Percentiles rank a stretch among this genome's conserved stretches.
Evolutionary conservation across 1,140 invertebrate genomes (phyloP).

Genomic region (Drosophila santomea): DNA sequence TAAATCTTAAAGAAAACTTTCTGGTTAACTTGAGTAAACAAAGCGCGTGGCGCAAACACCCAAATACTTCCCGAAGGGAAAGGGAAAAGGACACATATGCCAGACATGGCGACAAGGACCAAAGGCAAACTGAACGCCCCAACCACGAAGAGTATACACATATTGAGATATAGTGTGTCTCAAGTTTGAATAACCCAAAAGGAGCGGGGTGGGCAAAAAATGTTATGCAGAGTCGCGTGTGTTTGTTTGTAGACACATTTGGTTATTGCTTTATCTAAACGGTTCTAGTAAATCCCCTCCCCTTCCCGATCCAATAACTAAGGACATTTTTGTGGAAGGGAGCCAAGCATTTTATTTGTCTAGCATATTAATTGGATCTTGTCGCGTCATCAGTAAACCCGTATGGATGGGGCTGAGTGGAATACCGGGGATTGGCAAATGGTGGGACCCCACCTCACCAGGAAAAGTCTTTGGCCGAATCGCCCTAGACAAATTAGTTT

Average conservation of each 20-base stretch:
- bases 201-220: constrained; percentile 34
- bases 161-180: constrained; percentile 67
- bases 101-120: constrained; percentile 49
- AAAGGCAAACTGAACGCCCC: constrained; percentile 1
- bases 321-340: neutral
- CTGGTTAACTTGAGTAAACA: constrained; percentile 82
- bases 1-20: constrained; percentile 84
- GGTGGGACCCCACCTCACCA: neutral
- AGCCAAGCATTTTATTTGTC: constrained; percentile 71
- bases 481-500: constrained; percentile 77
- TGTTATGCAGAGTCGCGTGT: constrained; percentile 72
- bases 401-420: neutral
- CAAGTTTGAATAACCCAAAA: constrained; percentile 55
- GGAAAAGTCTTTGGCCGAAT: constrained; percentile 68
- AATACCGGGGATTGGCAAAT: neutral
- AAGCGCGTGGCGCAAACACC: constrained; percentile 48
- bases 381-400: constrained; percentile 71
- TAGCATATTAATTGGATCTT: constrained; percentile 82
- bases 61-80: constrained; percentile 22
- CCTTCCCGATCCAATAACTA: neutral
- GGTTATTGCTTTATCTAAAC: constrained; percentile 82
- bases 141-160: constrained; percentile 20
- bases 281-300: constrained; percentile 18
- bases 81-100: constrained; percentile 38
- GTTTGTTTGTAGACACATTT: constrained; percentile 69